phyloP scores from a whole-genome alignment of 1,140 invertebrate genomes.

The Ceratosolen solmsi region DNA sequence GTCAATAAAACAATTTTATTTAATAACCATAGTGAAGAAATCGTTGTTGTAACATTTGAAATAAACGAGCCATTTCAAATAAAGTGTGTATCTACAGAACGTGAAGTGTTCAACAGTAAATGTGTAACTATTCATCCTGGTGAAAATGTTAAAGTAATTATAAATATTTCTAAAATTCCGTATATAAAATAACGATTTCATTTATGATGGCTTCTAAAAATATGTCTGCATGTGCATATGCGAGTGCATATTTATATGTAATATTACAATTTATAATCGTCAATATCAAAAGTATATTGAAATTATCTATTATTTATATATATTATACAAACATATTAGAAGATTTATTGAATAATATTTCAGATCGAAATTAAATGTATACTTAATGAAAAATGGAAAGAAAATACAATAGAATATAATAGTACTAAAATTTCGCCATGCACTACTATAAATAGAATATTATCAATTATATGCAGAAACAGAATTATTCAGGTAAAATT shows the following conservation, averaged over 20 bases:
- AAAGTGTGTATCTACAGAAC: slow-evolving; percentile 14
- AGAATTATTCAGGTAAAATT: slow-evolving; percentile 44
- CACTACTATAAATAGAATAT: slow-evolving; percentile 1
- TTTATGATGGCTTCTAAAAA: no score
- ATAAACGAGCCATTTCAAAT: slow-evolving; percentile 52
- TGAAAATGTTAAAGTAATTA: slow-evolving; percentile 50
- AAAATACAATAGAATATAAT: background rate
- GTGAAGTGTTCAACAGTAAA: background rate
- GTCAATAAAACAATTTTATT: slow-evolving; percentile 50
- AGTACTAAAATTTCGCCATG: background rate
- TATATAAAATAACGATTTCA: background rate
- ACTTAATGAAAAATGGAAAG: slow-evolving; percentile 28
- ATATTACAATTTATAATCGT: no score
- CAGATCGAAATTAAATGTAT: slow-evolving; percentile 36
- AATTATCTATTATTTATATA: no score
- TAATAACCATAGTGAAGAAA: slow-evolving; percentile 34
- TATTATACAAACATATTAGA: no score
- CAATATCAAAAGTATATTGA: no score
- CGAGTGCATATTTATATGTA: no score
- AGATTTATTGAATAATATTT: slow-evolving; percentile 27
- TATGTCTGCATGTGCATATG: no score
- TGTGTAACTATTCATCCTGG: slow-evolving; percentile 31
- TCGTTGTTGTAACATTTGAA: slow-evolving; percentile 37
- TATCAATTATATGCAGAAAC: slow-evolving; percentile 47
- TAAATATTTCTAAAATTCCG: background rate